These are phyloP conservation scores for Stichopus chloronotus DNA, from an alignment of 35 echinoderm and acorn worm species.

Conservation along the genomic window DNA sequence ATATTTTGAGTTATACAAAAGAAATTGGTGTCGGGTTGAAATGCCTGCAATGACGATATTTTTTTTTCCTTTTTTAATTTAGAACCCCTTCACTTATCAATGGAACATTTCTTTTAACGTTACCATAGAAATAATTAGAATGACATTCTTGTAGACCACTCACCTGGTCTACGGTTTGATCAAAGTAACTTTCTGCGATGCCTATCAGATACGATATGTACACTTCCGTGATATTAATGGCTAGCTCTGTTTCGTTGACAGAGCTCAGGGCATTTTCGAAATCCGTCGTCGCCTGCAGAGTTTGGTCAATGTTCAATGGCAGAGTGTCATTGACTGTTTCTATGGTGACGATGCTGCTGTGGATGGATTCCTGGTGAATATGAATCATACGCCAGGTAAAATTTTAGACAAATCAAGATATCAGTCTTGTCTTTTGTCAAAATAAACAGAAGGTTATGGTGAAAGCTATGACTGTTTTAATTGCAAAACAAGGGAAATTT, in stretches of 20 bases:
- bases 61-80: no score
- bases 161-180: conserved; percentile 6
- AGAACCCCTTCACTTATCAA: no score
- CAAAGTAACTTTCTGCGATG: conserved; percentile 12
- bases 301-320: neutral
- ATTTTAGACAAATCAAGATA: neutral
- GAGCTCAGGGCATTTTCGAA: neutral
- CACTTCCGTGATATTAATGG: neutral
- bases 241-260: conserved; percentile 9
- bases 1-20: no score
- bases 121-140: no score
- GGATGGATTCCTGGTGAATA: neutral
- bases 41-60: no score
- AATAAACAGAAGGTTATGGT: no score
- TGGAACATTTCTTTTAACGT: no score
- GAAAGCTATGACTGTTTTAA: no score
- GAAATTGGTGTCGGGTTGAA: no score
- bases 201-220: neutral
- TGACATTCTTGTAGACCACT: neutral
- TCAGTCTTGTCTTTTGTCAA: neutral
- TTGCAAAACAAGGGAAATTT: no score
- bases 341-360: neutral
- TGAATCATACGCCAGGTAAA: neutral
- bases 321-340: neutral
- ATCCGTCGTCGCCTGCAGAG: neutral